Percentiles rank a stretch among this genome's conserved stretches.
phyloP scores from a whole-genome alignment of 1,140 invertebrate species.

The Meloidogyne floridensis region DNA sequence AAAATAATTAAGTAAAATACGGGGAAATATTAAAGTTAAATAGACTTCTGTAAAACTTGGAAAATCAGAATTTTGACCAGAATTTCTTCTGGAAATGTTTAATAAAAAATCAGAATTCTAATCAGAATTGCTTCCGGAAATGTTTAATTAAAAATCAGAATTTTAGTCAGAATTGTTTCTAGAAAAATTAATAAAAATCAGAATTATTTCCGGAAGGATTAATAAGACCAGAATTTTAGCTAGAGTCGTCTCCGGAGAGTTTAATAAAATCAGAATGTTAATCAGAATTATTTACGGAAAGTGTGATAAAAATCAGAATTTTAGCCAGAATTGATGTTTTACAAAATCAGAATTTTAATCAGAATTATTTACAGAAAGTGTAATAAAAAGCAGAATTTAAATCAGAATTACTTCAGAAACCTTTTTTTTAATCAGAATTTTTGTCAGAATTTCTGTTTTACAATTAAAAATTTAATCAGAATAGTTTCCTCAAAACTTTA shows the following conservation, averaged over 20 bases:
- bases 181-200: background rate
- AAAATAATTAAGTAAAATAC: no score
- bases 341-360: no score
- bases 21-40: conserved; percentile 13
- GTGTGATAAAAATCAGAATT: no score
- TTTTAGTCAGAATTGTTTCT: background rate
- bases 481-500: no score
- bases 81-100: background rate
- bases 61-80: background rate
- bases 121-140: conserved; percentile 2
- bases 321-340: no score
- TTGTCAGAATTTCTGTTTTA: no score
- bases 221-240: conserved; percentile 1
- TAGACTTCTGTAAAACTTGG: background rate
- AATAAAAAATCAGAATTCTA: background rate
- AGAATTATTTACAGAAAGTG: no score
- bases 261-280: background rate
- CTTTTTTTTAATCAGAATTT: no score
- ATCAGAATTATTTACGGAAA: background rate
- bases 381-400: no score
- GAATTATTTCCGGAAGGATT: background rate
- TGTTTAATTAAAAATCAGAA: background rate
- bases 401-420: no score
- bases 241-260: conserved; percentile 8
- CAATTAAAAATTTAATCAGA: no score